Base-by-base conservation (phyloP, 2,888 invertebrate genomes). In the Cistogaster globosa region DNA sequence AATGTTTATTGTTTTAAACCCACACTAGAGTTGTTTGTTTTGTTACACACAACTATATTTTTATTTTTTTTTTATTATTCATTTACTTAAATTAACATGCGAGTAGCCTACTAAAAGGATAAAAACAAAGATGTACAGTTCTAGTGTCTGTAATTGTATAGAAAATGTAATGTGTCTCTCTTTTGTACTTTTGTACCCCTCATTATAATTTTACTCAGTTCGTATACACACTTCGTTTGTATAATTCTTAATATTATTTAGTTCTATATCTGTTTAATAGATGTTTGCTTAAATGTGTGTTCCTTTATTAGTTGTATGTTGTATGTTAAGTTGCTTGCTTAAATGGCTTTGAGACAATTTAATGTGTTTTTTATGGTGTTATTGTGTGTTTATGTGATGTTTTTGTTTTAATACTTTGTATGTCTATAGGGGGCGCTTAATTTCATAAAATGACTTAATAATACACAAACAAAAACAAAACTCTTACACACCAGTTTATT, bases 301-400 rank as follows among this genome's bases (percentile, higher is more conserved):
- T 58, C 60, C 51, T 67, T 51, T 48, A 48, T n/a, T 12, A 42
- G n/a, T 20, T 14, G n/a, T 36, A 20, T 45, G 53, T 80, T 36
- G 48, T 62, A 63, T 80, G 36, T 38, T 67, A 38, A 78, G 83
- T 83, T 79, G 65, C 36, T 80, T 76, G 84, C 57, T 51, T 62
- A 77, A 84, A 77, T 77, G 67, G 84, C 77, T 80, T 72, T 81
- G 78, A 85, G 85, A 82, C 85, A 75, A 71, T 78, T 78, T 78
- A 85, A 85, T 85, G 85, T 85, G 82, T 85, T 85, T 80, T 69
- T 75, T 82, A 85, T 71, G 58, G 82, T 78, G 81, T 82, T 81
- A 65, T 69, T 81, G 58, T 81, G 68, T 83, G 63, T 62, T 68
- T 72, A 72, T 78, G 42, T 77, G 48, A 45, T 60, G 45, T 42